Conservation (phyloP, 2,797 vertebrate species). For the Siniperca scherzeri region DNA sequence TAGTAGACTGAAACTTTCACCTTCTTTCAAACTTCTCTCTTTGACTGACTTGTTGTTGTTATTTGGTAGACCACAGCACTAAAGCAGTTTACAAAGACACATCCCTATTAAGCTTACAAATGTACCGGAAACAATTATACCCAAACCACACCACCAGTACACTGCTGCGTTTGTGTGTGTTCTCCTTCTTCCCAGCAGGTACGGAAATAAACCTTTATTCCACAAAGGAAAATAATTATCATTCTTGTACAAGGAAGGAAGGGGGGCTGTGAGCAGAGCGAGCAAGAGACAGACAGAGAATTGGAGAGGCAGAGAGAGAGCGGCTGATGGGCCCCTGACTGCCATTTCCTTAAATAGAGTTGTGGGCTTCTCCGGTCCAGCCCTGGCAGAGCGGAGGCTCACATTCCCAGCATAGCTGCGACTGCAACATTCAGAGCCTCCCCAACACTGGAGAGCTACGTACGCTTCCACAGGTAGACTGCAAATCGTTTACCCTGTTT, state of each 20-base stretch:
- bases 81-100: conserved; percentile 25
- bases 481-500: conserved; percentile 27
- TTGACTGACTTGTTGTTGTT: conserved; percentile 17
- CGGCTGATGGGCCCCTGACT: conserved; percentile 66
- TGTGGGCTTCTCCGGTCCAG: conserved; percentile 76
- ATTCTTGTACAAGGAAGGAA: conserved; percentile 67
- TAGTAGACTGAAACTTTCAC: conserved; percentile 1
- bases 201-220: conserved; percentile 70
- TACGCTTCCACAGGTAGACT: conserved; percentile 78
- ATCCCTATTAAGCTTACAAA: conserved; percentile 26
- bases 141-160: conserved; percentile 35
- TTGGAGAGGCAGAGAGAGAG: conserved; percentile 53
- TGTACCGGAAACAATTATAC: conserved; percentile 24
- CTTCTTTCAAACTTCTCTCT: background rate
- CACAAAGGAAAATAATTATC: conserved; percentile 78
- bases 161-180: conserved; percentile 23
- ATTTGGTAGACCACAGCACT: conserved; percentile 13
- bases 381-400: conserved; percentile 76
- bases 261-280: conserved; percentile 28
- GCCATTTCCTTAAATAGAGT: conserved; percentile 87
- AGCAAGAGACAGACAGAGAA: conserved; percentile 50
- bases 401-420: conserved; percentile 83
- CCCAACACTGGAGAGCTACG: conserved; percentile 53
- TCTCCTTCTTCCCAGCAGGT: conserved; percentile 63
- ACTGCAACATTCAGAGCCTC: conserved; percentile 76